Conservation (phyloP, 2,113 vertebrate genomes). For the Myanophis thanlyinensis region DNA sequence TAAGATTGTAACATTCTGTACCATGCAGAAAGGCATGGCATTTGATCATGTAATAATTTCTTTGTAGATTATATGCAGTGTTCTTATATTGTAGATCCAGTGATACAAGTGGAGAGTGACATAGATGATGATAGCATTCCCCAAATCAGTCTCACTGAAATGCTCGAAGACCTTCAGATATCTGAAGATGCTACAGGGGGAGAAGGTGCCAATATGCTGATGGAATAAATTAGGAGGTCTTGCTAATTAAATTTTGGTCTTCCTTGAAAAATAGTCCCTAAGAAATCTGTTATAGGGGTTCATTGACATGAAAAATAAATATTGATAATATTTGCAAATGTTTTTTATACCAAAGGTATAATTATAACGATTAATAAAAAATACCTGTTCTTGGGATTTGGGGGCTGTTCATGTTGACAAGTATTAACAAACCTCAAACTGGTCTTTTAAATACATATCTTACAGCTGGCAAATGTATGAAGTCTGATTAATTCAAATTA, state of each 20-base stretch:
- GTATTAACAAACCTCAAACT: not conserved
- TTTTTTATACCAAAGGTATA: no score
- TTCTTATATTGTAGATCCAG: slow-evolving; percentile 68
- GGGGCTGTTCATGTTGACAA: not conserved
- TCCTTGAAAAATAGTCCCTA: not conserved
- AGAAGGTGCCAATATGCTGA: slow-evolving; percentile 90
- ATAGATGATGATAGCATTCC: slow-evolving; percentile 92
- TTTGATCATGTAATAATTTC: not conserved
- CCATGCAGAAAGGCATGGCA: not conserved
- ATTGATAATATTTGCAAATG: not conserved
- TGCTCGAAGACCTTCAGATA: slow-evolving; percentile 93
- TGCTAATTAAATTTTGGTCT: not conserved
- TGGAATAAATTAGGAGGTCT: slow-evolving; percentile 38
- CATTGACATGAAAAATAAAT: not conserved
- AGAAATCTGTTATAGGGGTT: not conserved
- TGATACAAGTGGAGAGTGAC: slow-evolving; percentile 90
- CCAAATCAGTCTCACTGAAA: slow-evolving; percentile 87
- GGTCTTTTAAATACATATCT: not conserved
- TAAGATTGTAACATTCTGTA: accelerated
- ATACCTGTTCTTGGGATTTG: not conserved
- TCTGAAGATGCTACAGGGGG: slow-evolving; percentile 88
- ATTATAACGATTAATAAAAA: not conserved
- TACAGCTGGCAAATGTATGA: not conserved
- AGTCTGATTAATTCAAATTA: not conserved
- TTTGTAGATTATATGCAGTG: not conserved